These are phyloP conservation scores for Centruroides sculpturatus DNA, from an alignment of 1,140 invertebrate species.

Conservation along the genomic window DNA sequence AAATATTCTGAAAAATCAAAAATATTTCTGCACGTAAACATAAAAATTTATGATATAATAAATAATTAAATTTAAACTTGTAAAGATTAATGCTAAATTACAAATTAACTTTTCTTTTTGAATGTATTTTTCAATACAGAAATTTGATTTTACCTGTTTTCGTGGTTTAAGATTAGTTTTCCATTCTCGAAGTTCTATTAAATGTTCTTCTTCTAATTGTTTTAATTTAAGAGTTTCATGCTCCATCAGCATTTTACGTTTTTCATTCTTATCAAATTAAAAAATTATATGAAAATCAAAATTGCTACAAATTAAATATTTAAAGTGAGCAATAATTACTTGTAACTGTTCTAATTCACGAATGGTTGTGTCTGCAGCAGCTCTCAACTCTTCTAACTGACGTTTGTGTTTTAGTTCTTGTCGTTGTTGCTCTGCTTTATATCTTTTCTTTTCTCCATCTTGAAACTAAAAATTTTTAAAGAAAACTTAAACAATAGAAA, in stretches of 20 bases:
- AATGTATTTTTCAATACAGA: not conserved
- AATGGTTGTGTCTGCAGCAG: constrained; percentile 72
- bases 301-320: not conserved
- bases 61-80: not conserved
- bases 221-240: constrained; percentile 90
- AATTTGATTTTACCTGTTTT: constrained; percentile 57
- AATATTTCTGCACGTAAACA: not conserved
- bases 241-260: constrained; percentile 79
- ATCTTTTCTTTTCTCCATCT: constrained; percentile 92
- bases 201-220: constrained; percentile 79
- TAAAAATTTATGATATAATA: not conserved
- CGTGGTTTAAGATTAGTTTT: constrained; percentile 73
- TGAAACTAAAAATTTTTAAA: constrained; percentile 51
- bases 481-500: no score
- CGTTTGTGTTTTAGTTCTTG: constrained; percentile 86
- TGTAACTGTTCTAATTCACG: constrained; percentile 48
- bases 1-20: no score
- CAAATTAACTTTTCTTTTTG: not conserved
- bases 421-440: constrained; percentile 79
- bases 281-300: not conserved
- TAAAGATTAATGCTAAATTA: not conserved
- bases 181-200: constrained; percentile 75
- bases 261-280: constrained; percentile 34
- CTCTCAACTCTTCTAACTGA: constrained; percentile 81
- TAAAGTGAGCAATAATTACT: constrained; percentile 22